phyloP scores from a whole-genome alignment of 2,888 invertebrate species.

The Synanthedon andrenaeformis region DNA sequence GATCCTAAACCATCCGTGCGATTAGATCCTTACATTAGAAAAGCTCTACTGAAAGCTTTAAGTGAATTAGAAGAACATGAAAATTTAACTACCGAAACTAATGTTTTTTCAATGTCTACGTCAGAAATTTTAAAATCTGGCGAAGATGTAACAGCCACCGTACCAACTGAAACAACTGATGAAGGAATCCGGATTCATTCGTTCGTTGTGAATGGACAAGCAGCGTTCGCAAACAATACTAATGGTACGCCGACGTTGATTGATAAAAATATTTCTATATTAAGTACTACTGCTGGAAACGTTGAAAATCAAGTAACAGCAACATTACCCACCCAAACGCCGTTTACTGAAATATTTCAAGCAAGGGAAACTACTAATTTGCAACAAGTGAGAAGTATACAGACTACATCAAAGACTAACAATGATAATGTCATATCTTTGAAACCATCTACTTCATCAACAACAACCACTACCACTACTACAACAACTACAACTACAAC shows the following conservation, averaged over 20 bases:
- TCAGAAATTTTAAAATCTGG: slow-evolving; percentile 43
- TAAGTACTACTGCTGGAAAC: slow-evolving; percentile 56
- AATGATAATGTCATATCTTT: slow-evolving; percentile 24
- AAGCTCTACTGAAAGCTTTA: slow-evolving; percentile 81
- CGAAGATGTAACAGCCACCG: slow-evolving; percentile 41
- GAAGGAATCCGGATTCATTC: slow-evolving; percentile 70
- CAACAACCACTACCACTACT: slow-evolving; percentile 47
- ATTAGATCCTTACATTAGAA: slow-evolving; percentile 79
- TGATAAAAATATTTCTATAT: slow-evolving; percentile 52
- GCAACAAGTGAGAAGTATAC: slow-evolving; percentile 54
- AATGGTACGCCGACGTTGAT: slow-evolving; percentile 38
- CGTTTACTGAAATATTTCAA: slow-evolving; percentile 54
- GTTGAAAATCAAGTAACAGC: slow-evolving; percentile 57
- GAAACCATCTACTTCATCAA: slow-evolving; percentile 11
- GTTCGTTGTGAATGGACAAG: slow-evolving; percentile 61
- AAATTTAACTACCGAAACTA: slow-evolving; percentile 50
- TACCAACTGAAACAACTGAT: slow-evolving; percentile 25
- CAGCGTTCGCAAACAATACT: slow-evolving; percentile 43
- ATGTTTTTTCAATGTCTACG: slow-evolving; percentile 29
- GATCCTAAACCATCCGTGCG: slow-evolving; percentile 69
- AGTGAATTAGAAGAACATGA: slow-evolving; percentile 78
- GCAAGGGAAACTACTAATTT: slow-evolving; percentile 42
- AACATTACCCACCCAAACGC: slow-evolving; percentile 44
- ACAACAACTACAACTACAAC: slow-evolving; percentile 72
- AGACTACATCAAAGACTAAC: slow-evolving; percentile 26